Base-by-base conservation (phyloP, 35 echinoderm and acorn worm genomes). In the Antedon bifida region DNA sequence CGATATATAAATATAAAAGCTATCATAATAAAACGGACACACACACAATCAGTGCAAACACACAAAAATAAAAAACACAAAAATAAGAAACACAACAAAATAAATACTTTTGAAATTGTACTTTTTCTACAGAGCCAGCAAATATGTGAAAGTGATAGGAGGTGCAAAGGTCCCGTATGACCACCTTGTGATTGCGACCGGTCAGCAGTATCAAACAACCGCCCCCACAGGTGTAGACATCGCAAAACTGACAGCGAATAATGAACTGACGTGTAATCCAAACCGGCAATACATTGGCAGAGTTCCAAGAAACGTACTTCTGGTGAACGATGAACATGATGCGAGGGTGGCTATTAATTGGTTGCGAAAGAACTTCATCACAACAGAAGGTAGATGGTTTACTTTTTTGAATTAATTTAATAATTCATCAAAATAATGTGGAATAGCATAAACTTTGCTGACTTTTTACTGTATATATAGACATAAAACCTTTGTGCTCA, bases 101-200 rank as follows among this genome's bases (percentile, higher is more conserved):
- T n/a, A n/a, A n/a, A n/a, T n/a, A n/a, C n/a, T n/a, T n/a, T n/a
- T n/a, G n/a, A n/a, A n/a, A n/a, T n/a, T n/a, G n/a, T n/a, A 12
- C 5, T 30, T 28, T 77, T 74, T 77, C 86, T 9, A 23, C 90
- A 96, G 93, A 86, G 39, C 84, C 36, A 96, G 93, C 82, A 96
- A 96, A 46, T 96, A 89, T 84, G 93, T 96, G 30, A 89, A 89
- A 75, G 83, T 96, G 32, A 81, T 87, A 21, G 91, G 89, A 26
- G 90, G 93, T 34, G 80, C 80, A 28, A 89, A 87, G 45, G 93
- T 96, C 19, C 93, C 93, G 16, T 96, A 92, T 73, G 94, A 97
- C 39, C 94, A 97, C 64, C 83, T 97, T 5, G 87, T 97, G 38
- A 55, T 97, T 2, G 86, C 80, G 33, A 97, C 94, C 14, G 94